Conservation (phyloP, 2,797 vertebrate species). For the Nyctalus aviator region DNA sequence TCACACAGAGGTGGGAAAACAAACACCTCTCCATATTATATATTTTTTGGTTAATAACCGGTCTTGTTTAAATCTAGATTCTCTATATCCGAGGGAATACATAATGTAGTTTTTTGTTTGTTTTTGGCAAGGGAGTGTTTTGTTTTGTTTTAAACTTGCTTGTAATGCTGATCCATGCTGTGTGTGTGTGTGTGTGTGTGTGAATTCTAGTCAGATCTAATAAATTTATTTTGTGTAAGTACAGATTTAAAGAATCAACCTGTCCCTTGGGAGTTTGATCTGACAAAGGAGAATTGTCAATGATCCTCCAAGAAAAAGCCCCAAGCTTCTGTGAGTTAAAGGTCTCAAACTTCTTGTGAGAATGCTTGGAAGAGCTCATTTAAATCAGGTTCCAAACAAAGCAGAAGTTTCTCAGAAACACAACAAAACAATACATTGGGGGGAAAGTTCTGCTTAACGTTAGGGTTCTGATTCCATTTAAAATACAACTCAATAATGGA, state of each 20-base stretch:
- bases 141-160: neutral
- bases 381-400: slow-evolving; percentile 63
- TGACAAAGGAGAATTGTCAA: slow-evolving; percentile 38
- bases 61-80: neutral
- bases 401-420: slow-evolving; percentile 48
- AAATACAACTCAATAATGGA: neutral
- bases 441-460: neutral
- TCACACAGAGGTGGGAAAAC: neutral
- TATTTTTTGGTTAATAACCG: neutral
- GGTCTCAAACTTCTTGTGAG: slow-evolving; percentile 17
- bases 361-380: slow-evolving; percentile 38
- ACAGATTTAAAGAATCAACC: neutral
- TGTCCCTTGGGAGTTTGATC: slow-evolving; percentile 30
- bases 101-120: neutral
- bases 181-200: neutral
- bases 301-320: neutral
- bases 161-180: neutral
- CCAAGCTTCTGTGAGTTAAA: slow-evolving; percentile 5
- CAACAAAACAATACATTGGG: slow-evolving; percentile 41
- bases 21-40: neutral
- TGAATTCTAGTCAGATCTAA: neutral
- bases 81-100: neutral
- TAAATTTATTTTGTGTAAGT: neutral
- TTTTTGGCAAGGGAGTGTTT: neutral
- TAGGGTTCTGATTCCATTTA: neutral